Base-by-base conservation (phyloP, 2,888 invertebrate genomes). In the Griposia aprilina region DNA sequence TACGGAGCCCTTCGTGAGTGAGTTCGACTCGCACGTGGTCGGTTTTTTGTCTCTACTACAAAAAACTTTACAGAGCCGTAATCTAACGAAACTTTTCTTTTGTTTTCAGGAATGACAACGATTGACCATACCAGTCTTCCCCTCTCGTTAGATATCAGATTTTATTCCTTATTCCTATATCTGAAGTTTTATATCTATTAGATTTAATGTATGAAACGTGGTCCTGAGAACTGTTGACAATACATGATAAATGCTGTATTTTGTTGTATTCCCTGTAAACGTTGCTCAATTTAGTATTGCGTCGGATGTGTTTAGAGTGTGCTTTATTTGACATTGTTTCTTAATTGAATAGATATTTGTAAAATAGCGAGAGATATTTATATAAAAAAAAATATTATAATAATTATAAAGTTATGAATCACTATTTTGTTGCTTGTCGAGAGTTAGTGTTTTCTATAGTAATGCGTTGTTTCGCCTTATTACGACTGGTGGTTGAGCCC, bases 101-200 rank as follows among this genome's bases (percentile, higher is more conserved):
- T 88, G 76, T 85, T 95, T 45, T 50, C 96, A 96, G 96, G 93
- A 92, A 91, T 90, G 89, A 93, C 94, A 94, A 95, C 96, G 93
- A 94, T 93, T 95, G 95, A 96, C 96, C 96, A 96, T 94, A 93
- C 92, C 92, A 95, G 96, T 96, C 96, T 96, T 97, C 96, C 96
- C 94, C 93, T 93, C 93, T 94, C 93, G 93, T 94, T 96, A 96
- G 93, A 94, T 95, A 94, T 93, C 95, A 96, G 92, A 96, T 94
- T 95, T 92, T 94, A 95, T 94, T 94, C 93, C 93, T 92, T 95
- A 96, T 94, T 96, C 94, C 94, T 96, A 95, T 95, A 94, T 93
- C 94, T 94, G 92, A 94, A 93, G 90, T 94, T 96, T 95, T 96
- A 95, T 96, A 96, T 95, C 93, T 94, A 94, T 93, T 95, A 95